A percentile compares a stretch with the other conserved stretches of the same genome.
Conservation (phyloP, 2,797 vertebrate genomes). For the Acrocephalus scirpaceus region DNA sequence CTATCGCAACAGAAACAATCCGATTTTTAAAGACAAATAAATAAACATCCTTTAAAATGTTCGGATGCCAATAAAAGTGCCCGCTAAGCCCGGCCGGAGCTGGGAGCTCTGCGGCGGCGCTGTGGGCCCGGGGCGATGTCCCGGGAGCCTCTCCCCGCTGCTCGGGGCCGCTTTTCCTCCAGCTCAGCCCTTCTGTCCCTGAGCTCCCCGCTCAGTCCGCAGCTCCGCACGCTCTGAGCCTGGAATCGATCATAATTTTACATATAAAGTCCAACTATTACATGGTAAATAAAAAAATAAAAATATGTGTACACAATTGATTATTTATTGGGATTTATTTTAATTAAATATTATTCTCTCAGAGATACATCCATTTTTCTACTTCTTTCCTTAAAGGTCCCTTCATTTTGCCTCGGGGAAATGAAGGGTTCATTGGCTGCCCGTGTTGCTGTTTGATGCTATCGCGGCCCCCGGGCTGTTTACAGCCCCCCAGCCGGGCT, state of each 20-base stretch:
- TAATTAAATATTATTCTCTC: not conserved
- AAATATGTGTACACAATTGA: not conserved
- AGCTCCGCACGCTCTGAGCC: not conserved
- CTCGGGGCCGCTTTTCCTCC: not conserved
- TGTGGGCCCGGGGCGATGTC: fast-evolving
- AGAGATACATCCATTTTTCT: no score
- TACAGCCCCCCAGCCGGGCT: not conserved
- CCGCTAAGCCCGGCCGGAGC: not conserved
- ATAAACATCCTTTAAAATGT: not conserved
- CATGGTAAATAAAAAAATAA: not conserved
- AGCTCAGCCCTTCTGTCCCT: fast-evolving
- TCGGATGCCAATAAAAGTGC: not conserved
- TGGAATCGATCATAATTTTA: not conserved
- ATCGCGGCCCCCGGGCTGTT: conserved; percentile 4
- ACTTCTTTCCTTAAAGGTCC: no score
- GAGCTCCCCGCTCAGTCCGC: not conserved
- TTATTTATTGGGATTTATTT: not conserved
- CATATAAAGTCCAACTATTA: not conserved
- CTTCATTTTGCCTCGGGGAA: not conserved
- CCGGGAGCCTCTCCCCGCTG: not conserved
- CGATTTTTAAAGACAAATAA: not conserved
- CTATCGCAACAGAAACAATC: not conserved
- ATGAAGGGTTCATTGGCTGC: not conserved
- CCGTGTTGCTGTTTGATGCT: not conserved
- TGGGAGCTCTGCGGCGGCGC: not conserved